Evolutionary conservation across 2,797 vertebrate genomes (phyloP).

Genomic region (Knipowitschia caucasica): DNA sequence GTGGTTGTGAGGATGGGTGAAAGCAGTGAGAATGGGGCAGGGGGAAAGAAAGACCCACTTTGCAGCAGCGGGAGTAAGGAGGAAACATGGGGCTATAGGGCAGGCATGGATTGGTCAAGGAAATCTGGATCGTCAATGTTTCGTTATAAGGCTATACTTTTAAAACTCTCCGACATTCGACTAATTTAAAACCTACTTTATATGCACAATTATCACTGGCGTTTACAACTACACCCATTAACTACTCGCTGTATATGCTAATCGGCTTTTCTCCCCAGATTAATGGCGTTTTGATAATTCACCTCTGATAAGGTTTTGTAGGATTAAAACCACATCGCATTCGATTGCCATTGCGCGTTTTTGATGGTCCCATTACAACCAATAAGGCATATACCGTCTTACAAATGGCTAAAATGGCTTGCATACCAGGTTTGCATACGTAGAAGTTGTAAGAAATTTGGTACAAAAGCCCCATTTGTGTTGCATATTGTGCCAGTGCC

Average conservation of each 20-base stretch:
- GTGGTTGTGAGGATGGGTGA: constrained; percentile 7
- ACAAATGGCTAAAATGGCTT: background rate
- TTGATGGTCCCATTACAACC: background rate
- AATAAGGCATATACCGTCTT: background rate
- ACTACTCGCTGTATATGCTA: background rate
- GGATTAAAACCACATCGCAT: background rate
- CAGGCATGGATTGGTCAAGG: constrained; percentile 45
- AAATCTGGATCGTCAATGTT: constrained; percentile 36
- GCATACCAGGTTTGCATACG: constrained; percentile 6
- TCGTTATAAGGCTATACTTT: constrained; percentile 44
- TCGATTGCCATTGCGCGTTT: constrained; percentile 3
- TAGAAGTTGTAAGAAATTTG: background rate
- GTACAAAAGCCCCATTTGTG: background rate
- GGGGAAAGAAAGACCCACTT: constrained; percentile 53
- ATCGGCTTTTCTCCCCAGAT: background rate
- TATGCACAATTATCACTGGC: background rate
- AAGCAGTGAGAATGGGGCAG: constrained; percentile 32
- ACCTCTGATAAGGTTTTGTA: background rate
- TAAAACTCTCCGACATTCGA: background rate
- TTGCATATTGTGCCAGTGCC: background rate
- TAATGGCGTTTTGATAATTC: background rate
- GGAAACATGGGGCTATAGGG: constrained; percentile 32
- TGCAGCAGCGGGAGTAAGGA: constrained; percentile 51
- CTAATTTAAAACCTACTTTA: constrained; percentile 1
- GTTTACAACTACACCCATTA: background rate